Evolutionary conservation across 2,888 invertebrate genomes (phyloP).

Genomic region (Lomographa bimaculata): DNA sequence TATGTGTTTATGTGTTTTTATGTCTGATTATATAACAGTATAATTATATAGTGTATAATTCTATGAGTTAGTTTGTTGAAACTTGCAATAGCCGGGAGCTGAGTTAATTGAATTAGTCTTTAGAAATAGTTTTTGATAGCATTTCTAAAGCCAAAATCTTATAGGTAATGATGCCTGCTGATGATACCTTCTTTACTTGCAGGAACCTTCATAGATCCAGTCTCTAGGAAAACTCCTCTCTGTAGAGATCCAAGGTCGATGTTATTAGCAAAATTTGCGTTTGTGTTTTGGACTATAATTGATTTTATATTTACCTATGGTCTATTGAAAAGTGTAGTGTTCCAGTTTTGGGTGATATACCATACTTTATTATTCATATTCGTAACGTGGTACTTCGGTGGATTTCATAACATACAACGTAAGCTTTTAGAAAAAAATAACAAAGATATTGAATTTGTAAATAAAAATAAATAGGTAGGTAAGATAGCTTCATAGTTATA

Average conservation of each 20-base stretch:
- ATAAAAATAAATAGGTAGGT: not conserved
- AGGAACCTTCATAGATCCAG: conserved; percentile 63
- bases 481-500: not conserved
- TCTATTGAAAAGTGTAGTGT: conserved; percentile 63
- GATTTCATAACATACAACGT: conserved; percentile 84
- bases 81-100: no score
- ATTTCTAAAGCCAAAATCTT: no score
- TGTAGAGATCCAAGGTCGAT: conserved; percentile 56
- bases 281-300: conserved; percentile 86
- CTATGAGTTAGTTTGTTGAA: no score
- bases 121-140: no score
- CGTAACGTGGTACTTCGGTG: conserved; percentile 81
- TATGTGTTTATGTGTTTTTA: no score
- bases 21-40: no score
- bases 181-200: conserved; percentile 43
- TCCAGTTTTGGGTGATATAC: conserved; percentile 80
- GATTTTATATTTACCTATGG: conserved; percentile 74
- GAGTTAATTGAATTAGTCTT: no score
- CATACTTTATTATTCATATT: conserved; percentile 80
- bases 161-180: no score
- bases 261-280: conserved; percentile 66
- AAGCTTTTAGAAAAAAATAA: conserved; percentile 62
- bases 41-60: no score
- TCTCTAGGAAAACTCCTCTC: conserved; percentile 48
- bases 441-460: conserved; percentile 12